Base-by-base conservation (phyloP, 2,797 vertebrate genomes). In the Micromesistius poutassou region DNA sequence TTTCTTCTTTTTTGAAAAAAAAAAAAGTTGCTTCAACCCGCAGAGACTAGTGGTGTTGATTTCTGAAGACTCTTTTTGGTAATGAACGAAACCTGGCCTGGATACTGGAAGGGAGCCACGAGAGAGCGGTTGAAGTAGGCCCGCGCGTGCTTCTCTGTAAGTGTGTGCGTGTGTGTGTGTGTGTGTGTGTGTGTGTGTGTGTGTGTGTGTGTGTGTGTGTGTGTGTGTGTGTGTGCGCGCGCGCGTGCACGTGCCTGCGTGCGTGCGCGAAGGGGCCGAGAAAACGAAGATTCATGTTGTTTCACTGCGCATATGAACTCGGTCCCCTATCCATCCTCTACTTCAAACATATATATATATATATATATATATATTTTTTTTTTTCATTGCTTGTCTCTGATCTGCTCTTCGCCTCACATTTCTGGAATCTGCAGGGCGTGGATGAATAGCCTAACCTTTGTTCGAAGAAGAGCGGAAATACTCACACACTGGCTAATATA, bases 81-180 rank as follows among this genome's bases (percentile, higher is more conserved):
- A 86, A 92, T 91, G 79, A 88, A 78, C 84, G 82, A 92, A 92
- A 93, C 87, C 90, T 89, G 90, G 93, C 81, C 74, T 89, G 92
- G 93, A 91, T 40, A 79, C 86, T 92, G 91, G 91, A 93, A 81
- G 78, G 88, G 89, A 90, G 89, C 90, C 91, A 68, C 62, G 25
- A 16, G 8, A 6, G 8, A 68, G 25, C 55, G 8, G 55, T 62
- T 2, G 22, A n/a, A 25, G 25, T 62, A n/a, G 55, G n/a, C 55
- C 55, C 19, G 46, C 19, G 46, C 19, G 88, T 80, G 33, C 12
- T 74, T 74, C 10, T 73, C 40, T 76, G 3, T 77, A 4, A 83
- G 30, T 80, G 19, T 81, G 72, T 78, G 50, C 80, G 55, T 74
- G 62, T 78, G 46, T 81, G 46, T 79, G 75, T 7, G 22, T 79